Percentiles rank a stretch among this genome's conserved stretches.
These are phyloP conservation scores for Hypothenemus hampei DNA, from an alignment of 1,140 invertebrate species.

Conservation along the genomic window DNA sequence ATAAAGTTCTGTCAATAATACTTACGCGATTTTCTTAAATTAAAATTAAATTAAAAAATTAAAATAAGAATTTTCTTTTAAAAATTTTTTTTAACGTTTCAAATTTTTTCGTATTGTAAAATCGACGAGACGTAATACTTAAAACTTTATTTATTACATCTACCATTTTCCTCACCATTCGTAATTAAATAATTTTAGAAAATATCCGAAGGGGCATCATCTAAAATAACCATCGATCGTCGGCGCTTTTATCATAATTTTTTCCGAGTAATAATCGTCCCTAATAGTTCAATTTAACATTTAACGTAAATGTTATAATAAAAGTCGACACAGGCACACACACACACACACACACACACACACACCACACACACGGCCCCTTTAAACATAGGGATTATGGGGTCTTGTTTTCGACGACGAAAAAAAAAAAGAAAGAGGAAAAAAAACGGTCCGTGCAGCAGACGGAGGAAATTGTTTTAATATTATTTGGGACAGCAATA, in stretches of 20 bases:
- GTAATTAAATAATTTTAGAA: slow-evolving; percentile 22
- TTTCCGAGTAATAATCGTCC: slow-evolving; percentile 15
- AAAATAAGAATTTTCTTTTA: too few species aligned
- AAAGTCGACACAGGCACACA: slow-evolving; percentile 21
- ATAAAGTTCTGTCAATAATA: too few species aligned
- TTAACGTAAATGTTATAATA: slow-evolving; percentile 24
- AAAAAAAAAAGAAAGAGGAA: slow-evolving; percentile 19
- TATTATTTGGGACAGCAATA: slow-evolving; percentile 28
- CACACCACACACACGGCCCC: slow-evolving; percentile 6
- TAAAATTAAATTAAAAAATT: too few species aligned
- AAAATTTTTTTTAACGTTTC: too few species aligned
- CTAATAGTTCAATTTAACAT: slow-evolving; percentile 24
- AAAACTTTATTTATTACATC: too few species aligned
- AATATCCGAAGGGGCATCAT: too few species aligned
- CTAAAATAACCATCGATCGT: too few species aligned
- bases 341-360: too few species aligned
- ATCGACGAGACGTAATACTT: too few species aligned
- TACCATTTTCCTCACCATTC: too few species aligned
- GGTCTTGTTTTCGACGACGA: slow-evolving; percentile 12
- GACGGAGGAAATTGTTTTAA: slow-evolving; percentile 26
- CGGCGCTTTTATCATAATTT: slow-evolving; percentile 10
- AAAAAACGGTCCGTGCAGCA: slow-evolving; percentile 8
- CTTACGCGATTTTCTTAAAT: too few species aligned
- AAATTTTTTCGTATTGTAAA: too few species aligned
- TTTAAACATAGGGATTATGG: slow-evolving; percentile 28